A percentile compares a stretch with the other conserved stretches of the same genome.
phyloP scores from a whole-genome alignment of 92 coral and sea anemone genomes.

The Actinernus sp. region DNA sequence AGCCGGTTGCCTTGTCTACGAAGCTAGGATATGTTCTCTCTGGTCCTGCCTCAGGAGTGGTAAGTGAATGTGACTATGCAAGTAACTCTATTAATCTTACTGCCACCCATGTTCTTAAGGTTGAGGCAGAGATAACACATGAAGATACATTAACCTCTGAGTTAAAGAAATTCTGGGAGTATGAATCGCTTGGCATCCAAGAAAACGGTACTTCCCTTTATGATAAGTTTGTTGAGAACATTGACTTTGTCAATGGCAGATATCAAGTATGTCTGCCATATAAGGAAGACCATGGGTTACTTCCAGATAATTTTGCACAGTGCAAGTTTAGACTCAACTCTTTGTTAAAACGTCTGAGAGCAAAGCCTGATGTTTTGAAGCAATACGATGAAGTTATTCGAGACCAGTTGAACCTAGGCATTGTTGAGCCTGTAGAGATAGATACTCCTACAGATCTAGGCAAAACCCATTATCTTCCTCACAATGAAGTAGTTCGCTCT shows the following conservation, averaged over 20 bases:
- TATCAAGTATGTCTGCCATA: conserved; percentile 62
- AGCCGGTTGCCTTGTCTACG: conserved; percentile 38
- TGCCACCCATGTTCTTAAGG: conserved; percentile 33
- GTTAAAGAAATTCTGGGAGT: conserved; percentile 46
- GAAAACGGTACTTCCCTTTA: conserved; percentile 16
- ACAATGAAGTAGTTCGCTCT: conserved; percentile 5
- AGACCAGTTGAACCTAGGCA: background rate
- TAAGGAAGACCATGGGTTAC: conserved; percentile 34
- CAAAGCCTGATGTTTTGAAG: too few relatives aligned
- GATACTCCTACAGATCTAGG: background rate
- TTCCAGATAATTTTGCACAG: conserved; percentile 53
- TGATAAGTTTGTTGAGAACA: conserved; percentile 30
- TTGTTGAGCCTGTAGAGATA: too few relatives aligned
- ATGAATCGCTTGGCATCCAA: conserved; percentile 34
- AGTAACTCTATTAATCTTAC: conserved; percentile 10
- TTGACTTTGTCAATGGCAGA: too few relatives aligned
- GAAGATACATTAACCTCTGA: background rate
- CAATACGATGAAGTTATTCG: background rate
- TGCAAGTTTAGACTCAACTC: background rate
- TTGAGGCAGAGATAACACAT: background rate
- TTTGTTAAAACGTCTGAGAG: too few relatives aligned
- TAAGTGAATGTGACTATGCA: background rate
- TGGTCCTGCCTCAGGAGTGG: conserved; percentile 22
- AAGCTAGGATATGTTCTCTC: conserved; percentile 42
- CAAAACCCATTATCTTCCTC: background rate